Base-by-base conservation (phyloP, 2,888 invertebrate genomes). In the Halictus quadricinctus region DNA sequence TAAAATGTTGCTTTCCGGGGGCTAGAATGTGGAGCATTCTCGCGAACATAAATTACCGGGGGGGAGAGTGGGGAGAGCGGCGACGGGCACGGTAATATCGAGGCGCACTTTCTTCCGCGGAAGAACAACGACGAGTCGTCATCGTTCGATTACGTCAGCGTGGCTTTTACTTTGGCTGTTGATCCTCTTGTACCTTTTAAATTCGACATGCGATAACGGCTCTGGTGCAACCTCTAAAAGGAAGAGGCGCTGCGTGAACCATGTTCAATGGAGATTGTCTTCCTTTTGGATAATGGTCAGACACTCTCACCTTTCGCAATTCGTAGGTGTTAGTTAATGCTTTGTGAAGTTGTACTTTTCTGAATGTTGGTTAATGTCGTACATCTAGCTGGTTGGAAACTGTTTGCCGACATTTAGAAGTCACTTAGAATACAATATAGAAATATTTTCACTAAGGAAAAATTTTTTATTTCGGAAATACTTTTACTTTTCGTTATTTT, bases 1-100 rank as follows among this genome's bases (percentile, higher is more conserved):
- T 91, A 87, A 91, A 90, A 86, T 80, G 85, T 86, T 80, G 76
- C 84, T 86, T 84, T 83, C 73, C 79, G 36, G 60, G 50, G 50
- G 72, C 18, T 54, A 54, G 80, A 85, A 89, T 86, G 85, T 75
- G 86, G 83, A 76, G 80, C 83, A 79, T 86, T 87, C 84, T 48
- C 72, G 76, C 66, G 76, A 72, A 86, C 79, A 84, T 87, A 85
- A 81, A 88, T 88, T 83, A 88, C 70, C 4, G n/a, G n/a, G 58
- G 73, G 69, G 70, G 60, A 5, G 36, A 4, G 29, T 29, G 29
- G 29, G 29, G 36, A 36, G 36, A 36, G 36, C 29, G 29, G 79
- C 86, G 69, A 41, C 48, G 73, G 54, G 72, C 29, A 41, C 50
- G 13, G 81, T 81, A 85, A 85, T 85, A 85, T 85, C 78, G 85